Evolutionary conservation across 2,797 vertebrate genomes (phyloP).

Genomic region (Acrocephalus scirpaceus): DNA sequence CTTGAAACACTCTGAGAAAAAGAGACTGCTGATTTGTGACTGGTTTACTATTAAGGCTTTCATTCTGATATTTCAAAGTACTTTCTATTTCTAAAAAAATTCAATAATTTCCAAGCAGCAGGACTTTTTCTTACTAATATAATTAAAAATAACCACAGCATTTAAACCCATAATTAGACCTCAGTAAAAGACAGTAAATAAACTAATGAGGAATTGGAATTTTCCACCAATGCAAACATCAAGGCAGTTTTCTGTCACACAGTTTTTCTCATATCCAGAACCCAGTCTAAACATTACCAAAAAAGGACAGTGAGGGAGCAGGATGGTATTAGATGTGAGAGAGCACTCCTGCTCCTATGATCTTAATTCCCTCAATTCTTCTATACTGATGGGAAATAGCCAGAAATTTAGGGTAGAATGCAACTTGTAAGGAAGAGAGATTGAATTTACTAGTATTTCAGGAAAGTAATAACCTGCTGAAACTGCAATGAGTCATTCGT

Average conservation of each 20-base stretch:
- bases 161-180: not conserved
- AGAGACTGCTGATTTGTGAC: rapidly evolving
- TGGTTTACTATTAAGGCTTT: not conserved
- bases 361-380: not conserved
- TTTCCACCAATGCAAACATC: not conserved
- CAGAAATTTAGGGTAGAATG: not conserved
- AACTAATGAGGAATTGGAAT: not conserved
- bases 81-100: not conserved
- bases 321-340: not conserved
- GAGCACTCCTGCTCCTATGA: rapidly evolving
- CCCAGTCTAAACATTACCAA: slow-evolving; percentile 6
- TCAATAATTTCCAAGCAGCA: not conserved
- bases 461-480: not conserved
- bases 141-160: not conserved
- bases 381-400: not conserved
- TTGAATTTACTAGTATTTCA: not conserved
- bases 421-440: not conserved
- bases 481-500: not conserved
- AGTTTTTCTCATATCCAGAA: not conserved
- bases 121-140: not conserved
- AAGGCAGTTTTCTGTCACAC: not conserved
- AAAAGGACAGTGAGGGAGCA: not conserved
- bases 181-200: not conserved
- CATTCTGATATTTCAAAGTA: not conserved
- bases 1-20: not conserved